Base-by-base conservation (phyloP, 2,113 vertebrate species). In the Phylloscopus whistleri region DNA sequence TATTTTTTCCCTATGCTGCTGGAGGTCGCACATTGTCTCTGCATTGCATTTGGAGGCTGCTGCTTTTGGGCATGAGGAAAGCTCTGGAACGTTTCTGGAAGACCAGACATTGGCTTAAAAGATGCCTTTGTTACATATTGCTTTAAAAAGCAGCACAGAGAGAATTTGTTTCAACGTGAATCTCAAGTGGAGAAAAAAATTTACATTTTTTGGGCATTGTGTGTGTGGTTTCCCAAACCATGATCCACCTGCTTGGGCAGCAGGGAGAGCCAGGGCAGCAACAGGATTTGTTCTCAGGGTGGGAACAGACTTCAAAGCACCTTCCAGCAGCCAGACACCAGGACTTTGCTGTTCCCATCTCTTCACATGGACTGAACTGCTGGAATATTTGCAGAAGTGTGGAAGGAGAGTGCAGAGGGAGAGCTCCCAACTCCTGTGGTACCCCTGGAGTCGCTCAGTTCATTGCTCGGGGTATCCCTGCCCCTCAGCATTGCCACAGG, bases 241-340 rank as follows among this genome's bases (percentile, higher is more conserved):
- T 9, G 5, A 64, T 52, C 27, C 56, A n/a, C 43, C 52, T 87
- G 55, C n/a, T 35, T 23, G 80, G 60, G 77, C 56, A 68, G 14
- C 64, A 72, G 60, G 51, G 75, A 70, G 86, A 76, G 16, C 53
- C 1, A 37, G 51, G 72, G 43, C 66, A 46, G 51, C 83, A 26
- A 2, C 2, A 60, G n/a, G n/a, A n/a, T n/a, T n/a, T n/a, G n/a
- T 59, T 89, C 64, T 60, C 31, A 90, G 49, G 88, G 53, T 74
- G 72, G 52, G 83, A 89, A 64, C 68, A 66, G 72, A 63, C 76
- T 94, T 90, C 85, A 94, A 52, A 94, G 91, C 56, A 23, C 31
- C 62, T 72, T 64, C 52, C 0, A 3, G 86, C 69, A 41, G 13
- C 44, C 1, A 10, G 56, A 11, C 2, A 2, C 27, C 67, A 28